These are phyloP conservation scores for Parapristionchus giblindavisi DNA, from an alignment of 2,888 invertebrate species.

Conservation along the genomic window DNA sequence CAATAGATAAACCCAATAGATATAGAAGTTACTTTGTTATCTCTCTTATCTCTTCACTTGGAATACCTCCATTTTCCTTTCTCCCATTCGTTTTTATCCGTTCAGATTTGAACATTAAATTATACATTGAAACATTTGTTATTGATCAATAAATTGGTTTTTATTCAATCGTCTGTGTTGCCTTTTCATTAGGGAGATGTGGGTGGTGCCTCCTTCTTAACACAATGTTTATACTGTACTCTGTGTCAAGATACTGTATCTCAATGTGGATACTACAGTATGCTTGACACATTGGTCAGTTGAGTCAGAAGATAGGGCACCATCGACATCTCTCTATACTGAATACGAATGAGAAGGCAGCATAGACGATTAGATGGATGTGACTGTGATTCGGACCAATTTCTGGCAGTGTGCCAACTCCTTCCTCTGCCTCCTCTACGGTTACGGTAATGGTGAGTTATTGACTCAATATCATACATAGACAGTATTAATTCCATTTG, in stretches of 20 bases:
- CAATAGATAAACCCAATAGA: background rate
- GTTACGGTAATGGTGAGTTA: slow-evolving; percentile 14
- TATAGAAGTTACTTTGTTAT: background rate
- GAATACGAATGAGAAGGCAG: background rate
- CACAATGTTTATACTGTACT: too few relatives aligned
- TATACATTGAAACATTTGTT: slow-evolving; percentile 1
- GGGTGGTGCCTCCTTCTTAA: too few relatives aligned
- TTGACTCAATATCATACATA: slow-evolving; percentile 5
- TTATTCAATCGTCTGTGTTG: slow-evolving; percentile 20
- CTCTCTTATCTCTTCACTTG: background rate
- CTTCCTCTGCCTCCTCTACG: background rate
- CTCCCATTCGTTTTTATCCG: slow-evolving; percentile 20
- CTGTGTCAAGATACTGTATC: too few relatives aligned
- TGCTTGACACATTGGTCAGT: background rate
- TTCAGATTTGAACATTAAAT: background rate
- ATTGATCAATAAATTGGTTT: slow-evolving; percentile 19
- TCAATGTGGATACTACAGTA: background rate
- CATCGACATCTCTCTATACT: slow-evolving; percentile 1
- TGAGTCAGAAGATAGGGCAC: background rate
- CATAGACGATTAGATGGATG: slow-evolving; percentile 12
- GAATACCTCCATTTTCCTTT: slow-evolving; percentile 1
- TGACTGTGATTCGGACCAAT: background rate
- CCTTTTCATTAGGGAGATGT: slow-evolving; percentile 7
- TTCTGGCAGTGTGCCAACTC: background rate
- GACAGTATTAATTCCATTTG: too few relatives aligned